Conservation (phyloP, 2,113 vertebrate species). For the Epinephelus cyanopodus region DNA sequence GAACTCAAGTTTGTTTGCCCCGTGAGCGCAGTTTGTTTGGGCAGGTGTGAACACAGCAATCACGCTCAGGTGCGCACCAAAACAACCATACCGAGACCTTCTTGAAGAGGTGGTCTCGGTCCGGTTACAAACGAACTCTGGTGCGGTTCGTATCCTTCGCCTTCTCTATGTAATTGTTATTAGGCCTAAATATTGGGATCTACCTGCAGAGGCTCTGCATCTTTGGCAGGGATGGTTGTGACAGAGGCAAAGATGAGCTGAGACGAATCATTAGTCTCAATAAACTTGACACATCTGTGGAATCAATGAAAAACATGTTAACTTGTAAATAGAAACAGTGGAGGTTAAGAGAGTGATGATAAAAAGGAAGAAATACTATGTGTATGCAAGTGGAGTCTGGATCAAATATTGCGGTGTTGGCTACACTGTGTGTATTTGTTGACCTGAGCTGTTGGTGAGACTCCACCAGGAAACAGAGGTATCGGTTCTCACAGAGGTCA, state of each 20-base stretch:
- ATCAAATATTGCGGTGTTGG: neutral
- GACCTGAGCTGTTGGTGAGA: conserved; percentile 95
- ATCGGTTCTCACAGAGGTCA: conserved; percentile 94
- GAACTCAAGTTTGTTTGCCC: too few species aligned
- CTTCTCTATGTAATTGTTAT: neutral
- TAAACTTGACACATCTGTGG: conserved; percentile 94
- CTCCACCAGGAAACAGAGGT: conserved; percentile 95
- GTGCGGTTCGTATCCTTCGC: neutral
- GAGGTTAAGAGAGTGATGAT: neutral
- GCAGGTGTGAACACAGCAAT: too few species aligned
- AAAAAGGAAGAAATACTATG: neutral
- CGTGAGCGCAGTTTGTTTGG: too few species aligned
- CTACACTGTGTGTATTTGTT: conserved; percentile 1
- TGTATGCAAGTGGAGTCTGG: neutral
- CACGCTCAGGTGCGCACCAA: too few species aligned
- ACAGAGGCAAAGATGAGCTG: conserved; percentile 95
- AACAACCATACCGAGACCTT: too few species aligned
- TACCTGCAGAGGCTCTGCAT: conserved; percentile 94
- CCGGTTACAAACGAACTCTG: too few species aligned
- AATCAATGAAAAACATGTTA: neutral
- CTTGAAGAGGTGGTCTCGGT: too few species aligned
- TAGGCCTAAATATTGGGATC: neutral
- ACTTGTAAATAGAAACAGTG: neutral
- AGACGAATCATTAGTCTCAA: conserved; percentile 93
- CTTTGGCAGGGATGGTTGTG: conserved; percentile 92